phyloP scores from a whole-genome alignment of 1,140 invertebrate genomes.

The Cotesia vestalis region DNA sequence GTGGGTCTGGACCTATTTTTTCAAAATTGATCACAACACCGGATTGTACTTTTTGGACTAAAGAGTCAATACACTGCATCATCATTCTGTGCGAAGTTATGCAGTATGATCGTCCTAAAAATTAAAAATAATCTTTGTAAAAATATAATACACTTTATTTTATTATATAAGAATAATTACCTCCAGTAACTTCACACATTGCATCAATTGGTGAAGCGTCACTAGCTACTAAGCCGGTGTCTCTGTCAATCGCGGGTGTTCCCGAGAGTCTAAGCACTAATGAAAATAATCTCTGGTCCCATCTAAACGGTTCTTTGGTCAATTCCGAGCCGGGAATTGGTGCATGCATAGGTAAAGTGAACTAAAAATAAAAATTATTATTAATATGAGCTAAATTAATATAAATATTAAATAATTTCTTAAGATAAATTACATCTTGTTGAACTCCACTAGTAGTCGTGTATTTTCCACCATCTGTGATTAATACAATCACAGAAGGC shows the following conservation, averaged over 20 bases:
- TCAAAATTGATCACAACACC: conserved; percentile 99
- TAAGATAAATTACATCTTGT: conserved; percentile 76
- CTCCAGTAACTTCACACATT: conserved; percentile 99
- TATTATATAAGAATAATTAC: conserved; percentile 61
- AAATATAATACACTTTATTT: no score
- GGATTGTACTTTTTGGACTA: conserved; percentile 96
- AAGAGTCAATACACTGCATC: conserved; percentile 94
- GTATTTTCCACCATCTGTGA: conserved; percentile 95
- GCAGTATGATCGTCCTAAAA: conserved; percentile 89
- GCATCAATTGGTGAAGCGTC: conserved; percentile 94
- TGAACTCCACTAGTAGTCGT: conserved; percentile 87
- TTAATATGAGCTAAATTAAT: conserved; percentile 6
- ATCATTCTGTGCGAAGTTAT: conserved; percentile 95
- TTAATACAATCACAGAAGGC: conserved; percentile 96
- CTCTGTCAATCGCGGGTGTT: conserved; percentile 71
- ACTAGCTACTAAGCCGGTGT: conserved; percentile 83
- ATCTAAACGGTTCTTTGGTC: conserved; percentile 96
- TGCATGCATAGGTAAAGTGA: conserved; percentile 92
- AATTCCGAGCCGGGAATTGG: conserved; percentile 95
- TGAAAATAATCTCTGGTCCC: conserved; percentile 98
- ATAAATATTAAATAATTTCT: neutral
- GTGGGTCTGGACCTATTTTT: conserved; percentile 90
- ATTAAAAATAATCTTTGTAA: conserved; percentile 29
- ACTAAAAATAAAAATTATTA: conserved; percentile 64
- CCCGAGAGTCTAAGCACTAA: conserved; percentile 91